Evolutionary conservation across 2,888 invertebrate genomes (phyloP), one percentile per base, ranked within the genome.

Genomic region (Lycia hirtaria): DNA sequence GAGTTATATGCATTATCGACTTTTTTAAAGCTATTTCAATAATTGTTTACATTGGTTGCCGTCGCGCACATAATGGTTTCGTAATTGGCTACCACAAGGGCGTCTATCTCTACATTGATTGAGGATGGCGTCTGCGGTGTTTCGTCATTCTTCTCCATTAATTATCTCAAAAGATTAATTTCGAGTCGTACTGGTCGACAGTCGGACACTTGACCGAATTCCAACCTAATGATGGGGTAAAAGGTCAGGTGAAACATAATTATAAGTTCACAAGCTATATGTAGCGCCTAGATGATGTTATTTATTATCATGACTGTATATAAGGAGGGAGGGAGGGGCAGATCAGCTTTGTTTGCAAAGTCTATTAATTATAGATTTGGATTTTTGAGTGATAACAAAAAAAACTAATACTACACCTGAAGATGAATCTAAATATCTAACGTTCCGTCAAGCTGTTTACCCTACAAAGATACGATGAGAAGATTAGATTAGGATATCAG

Each of bases 101-200:
- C 54, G 12, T 15, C 24, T 12, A 45, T 40, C 22, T 30, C 30
- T 7, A n/a, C 4, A 4, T 20, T 38, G 37, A 44, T 26, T 40
- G 38, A 54, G 41, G 38, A 50, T 56, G 56, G 50, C 56, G 50
- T 38, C 44, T 50, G 17, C 5, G 12, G 17, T 20, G 32, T 62
- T 59, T 52, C 62, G 45, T 38, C 44, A 64, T 49, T 49, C n/a
- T n/a, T 59, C 38, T 26, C 38, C 49, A 56, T 56, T 62, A 59
- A 60, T 56, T 60, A 59, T 22, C 47, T 33, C 19, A 22, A 47
- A 26, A 41, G n/a, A 54, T 55, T 56, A 49, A 56, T 53, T 41
- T 53, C 35, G 15, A 20, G 37, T 51, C 12, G 28, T 53, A 45
- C 38, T 45, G 45, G 35, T 35, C 15, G 35, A 37, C 28, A 48